Conservation (phyloP, 1,140 invertebrate genomes). For the Drosophila navojoa region DNA sequence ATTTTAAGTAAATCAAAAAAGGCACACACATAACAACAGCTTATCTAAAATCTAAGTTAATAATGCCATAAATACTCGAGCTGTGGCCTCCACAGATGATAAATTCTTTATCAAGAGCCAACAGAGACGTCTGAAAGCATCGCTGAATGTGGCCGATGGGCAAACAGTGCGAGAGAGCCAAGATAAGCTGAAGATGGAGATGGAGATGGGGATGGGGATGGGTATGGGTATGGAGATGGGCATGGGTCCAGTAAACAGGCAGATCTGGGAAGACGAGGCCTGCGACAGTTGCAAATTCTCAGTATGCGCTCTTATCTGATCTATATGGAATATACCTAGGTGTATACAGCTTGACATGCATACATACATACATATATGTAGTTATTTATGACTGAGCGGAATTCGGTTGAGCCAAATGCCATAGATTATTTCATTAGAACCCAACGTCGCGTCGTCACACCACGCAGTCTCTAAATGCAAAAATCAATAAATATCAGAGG, state of each 20-base stretch:
- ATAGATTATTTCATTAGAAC: constrained; percentile 46
- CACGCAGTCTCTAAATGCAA: constrained; percentile 32
- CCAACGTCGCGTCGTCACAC: constrained; percentile 1
- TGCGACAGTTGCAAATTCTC: constrained; percentile 21
- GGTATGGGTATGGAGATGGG: not conserved
- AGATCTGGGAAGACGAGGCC: not conserved
- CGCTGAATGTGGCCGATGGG: constrained; percentile 4
- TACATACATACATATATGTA: not conserved
- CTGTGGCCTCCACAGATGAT: not conserved
- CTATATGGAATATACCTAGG: not conserved
- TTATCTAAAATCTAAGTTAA: too few relatives aligned
- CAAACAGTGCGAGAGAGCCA: constrained; percentile 9
- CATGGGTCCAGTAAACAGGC: not conserved
- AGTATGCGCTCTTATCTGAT: constrained; percentile 20
- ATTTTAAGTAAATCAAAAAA: too few relatives aligned
- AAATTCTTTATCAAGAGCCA: not conserved
- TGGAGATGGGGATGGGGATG: not conserved
- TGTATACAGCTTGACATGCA: not conserved
- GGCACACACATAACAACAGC: too few relatives aligned
- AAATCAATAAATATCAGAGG: constrained; percentile 28
- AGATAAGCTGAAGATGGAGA: not conserved
- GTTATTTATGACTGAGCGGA: constrained; percentile 23
- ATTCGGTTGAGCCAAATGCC: constrained; percentile 19
- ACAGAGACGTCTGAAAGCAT: constrained; percentile 3
- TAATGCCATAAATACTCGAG: not conserved